Base-by-base conservation (phyloP, 2,888 invertebrate genomes). In the Napeogenes inachia region DNA sequence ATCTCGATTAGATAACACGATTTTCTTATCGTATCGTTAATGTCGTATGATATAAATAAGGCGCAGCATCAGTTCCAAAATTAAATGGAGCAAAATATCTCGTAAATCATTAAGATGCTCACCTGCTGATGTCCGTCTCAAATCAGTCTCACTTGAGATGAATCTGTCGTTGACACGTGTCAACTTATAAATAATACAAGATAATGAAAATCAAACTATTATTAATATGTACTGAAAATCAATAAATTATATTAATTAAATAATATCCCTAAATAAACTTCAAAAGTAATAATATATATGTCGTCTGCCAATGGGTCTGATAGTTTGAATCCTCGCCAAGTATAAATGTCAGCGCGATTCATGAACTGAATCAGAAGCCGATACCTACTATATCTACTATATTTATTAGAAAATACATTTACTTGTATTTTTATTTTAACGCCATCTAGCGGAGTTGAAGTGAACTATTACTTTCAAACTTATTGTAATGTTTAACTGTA, bases 231-330 rank as follows among this genome's bases (percentile, higher is more conserved):
- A 35, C 35, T 35, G 3, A 35, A 6, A 35, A 35, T 30, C 6
- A 50, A 50, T 50, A 50, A 10, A 30, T 8, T 8, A 50, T 30
- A 50, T 12, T 50, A 50, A 13, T 47, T 30, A 6, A 3, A 42
- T 42, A 12, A 50, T 50, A 50, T 50, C 21, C 13, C 12, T 55
- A 55, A 55, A 38, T 38, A 55, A 55, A 55, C 35, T 21, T 33
- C 47, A 32, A 5, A 60, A 59, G 56, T 62, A 59, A 68, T 69
- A 65, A 65, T 64, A 68, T 62, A 64, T 54, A 13, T 64, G 67
- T 67, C 61, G 66, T 65, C 75, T 77, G 78, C 76, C 78, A 76
- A 77, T 78, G 70, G 21, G 61, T 75, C 72, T 73, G 69, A 79
- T 77, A 69, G 68, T 69, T 75, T 77, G 80, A 75, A 55, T 45